phyloP scores from a whole-genome alignment of 2,113 vertebrate genomes.

The Spea bombifrons region DNA sequence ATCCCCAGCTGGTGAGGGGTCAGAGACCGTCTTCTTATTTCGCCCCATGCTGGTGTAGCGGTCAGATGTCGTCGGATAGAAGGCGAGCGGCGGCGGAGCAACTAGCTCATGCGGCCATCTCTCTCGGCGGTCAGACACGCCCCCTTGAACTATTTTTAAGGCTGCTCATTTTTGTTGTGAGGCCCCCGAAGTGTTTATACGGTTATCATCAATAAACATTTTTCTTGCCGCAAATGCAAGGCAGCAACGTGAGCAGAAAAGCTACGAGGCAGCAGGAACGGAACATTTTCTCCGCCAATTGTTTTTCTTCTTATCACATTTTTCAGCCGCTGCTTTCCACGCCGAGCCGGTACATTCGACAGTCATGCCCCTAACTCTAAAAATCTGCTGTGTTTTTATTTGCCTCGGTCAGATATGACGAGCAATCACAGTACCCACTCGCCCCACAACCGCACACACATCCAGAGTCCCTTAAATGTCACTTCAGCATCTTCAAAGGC shows the following conservation, averaged over 20 bases:
- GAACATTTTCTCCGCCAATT: background rate
- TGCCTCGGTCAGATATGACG: conserved; percentile 4
- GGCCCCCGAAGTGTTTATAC: background rate
- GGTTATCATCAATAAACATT: background rate
- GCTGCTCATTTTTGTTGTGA: background rate
- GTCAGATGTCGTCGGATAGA: too few species aligned
- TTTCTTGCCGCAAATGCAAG: background rate
- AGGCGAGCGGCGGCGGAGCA: too few species aligned
- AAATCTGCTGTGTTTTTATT: conserved; percentile 12
- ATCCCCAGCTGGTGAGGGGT: too few species aligned
- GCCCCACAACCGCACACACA: background rate
- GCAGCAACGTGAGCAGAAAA: background rate
- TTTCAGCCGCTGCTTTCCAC: background rate
- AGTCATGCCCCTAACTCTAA: background rate
- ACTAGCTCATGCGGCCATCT: too few species aligned
- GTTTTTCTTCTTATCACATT: conserved; percentile 5
- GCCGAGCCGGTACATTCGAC: background rate
- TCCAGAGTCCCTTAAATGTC: background rate
- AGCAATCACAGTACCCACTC: background rate
- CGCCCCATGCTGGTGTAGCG: too few species aligned
- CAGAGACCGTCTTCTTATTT: too few species aligned
- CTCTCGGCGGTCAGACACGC: too few species aligned
- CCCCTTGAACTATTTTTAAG: background rate
- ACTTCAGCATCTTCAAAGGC: conserved; percentile 16
- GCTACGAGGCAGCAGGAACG: background rate